These are phyloP conservation scores for Sepiola atlantica DNA, from an alignment of 2,888 invertebrate species.

Conservation along the genomic window DNA sequence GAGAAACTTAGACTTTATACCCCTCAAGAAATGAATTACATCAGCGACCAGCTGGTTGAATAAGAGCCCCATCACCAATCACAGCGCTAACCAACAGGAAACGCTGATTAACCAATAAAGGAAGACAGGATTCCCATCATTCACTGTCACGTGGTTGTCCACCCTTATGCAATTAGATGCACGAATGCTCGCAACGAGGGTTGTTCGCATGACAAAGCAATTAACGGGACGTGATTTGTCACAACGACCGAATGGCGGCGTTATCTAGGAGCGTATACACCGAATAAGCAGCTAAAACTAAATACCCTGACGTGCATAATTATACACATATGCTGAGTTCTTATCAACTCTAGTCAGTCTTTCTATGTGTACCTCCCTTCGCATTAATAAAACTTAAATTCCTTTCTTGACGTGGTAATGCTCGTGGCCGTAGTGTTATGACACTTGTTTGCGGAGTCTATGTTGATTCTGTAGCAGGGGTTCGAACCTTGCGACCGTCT, in stretches of 20 bases:
- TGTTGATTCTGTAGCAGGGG: no score
- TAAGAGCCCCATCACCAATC: background rate
- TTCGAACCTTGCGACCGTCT: no score
- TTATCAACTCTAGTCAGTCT: no score
- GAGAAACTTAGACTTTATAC: background rate
- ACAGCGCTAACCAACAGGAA: background rate
- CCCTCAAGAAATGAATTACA: background rate
- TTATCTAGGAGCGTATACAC: background rate
- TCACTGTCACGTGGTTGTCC: background rate
- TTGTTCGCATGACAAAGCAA: background rate
- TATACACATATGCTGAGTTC: background rate
- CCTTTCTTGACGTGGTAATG: no score
- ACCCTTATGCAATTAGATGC: background rate
- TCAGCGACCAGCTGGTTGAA: background rate
- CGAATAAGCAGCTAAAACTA: background rate
- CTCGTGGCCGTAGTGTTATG: no score
- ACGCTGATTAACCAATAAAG: constrained; percentile 2
- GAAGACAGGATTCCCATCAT: background rate
- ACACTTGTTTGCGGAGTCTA: no score
- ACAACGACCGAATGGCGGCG: background rate
- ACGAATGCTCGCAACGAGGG: background rate
- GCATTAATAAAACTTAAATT: no score
- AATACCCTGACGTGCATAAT: background rate
- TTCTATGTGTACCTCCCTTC: no score
- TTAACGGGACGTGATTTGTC: background rate